These are phyloP conservation scores for Danionella cerebrum DNA, from an alignment of 2,113 vertebrate species.

Conservation along the genomic window DNA sequence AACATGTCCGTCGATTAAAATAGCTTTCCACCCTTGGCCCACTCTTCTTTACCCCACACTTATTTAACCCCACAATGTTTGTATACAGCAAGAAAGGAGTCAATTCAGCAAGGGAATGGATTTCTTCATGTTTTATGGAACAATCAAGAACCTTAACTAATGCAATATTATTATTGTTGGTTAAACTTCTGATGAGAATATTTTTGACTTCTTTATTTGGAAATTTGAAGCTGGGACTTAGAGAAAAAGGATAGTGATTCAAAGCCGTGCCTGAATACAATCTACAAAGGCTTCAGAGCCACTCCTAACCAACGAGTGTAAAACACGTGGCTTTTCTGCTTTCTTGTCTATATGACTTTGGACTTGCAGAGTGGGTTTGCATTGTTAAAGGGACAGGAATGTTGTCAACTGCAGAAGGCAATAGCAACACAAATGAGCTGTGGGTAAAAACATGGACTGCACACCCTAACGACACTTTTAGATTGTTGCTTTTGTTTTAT, in stretches of 20 bases:
- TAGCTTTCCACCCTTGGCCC: neutral
- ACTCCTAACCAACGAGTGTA: neutral
- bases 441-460: neutral
- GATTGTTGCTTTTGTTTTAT: no score
- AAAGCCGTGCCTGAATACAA: no score
- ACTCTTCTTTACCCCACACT: constrained; percentile 5
- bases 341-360: neutral
- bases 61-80: neutral
- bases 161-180: no score
- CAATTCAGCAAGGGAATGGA: neutral
- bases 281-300: neutral
- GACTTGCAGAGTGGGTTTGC: neutral
- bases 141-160: no score
- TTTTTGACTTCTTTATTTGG: no score
- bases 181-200: no score
- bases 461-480: no score
- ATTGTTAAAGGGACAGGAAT: constrained; percentile 4
- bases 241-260: no score
- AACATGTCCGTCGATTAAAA: neutral
- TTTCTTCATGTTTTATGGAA: neutral
- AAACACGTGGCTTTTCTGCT: neutral
- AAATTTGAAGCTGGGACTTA: no score
- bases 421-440: neutral
- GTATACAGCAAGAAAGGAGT: neutral
- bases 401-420: neutral